Percentiles rank a stretch among this genome's conserved stretches.
Evolutionary conservation across 1,140 invertebrate genomes (phyloP).

Genomic region (Micrasema longulum): DNA sequence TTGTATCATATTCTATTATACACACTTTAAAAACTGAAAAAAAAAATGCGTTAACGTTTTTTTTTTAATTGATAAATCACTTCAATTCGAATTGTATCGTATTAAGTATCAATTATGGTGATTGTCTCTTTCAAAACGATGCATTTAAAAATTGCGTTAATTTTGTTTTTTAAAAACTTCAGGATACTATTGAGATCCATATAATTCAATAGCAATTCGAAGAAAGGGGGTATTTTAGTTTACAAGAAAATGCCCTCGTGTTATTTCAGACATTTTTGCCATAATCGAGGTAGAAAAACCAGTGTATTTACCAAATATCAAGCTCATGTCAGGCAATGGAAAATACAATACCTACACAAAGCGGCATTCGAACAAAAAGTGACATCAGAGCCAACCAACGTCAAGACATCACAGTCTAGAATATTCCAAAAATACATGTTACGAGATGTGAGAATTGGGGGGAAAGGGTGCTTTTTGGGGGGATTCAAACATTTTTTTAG

Average conservation of each 20-base stretch:
- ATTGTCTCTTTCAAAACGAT: too few relatives aligned
- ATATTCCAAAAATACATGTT: slow-evolving; percentile 42
- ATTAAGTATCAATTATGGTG: too few relatives aligned
- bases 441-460: slow-evolving; percentile 29
- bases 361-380: slow-evolving; percentile 37
- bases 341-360: slow-evolving; percentile 34
- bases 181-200: too few relatives aligned
- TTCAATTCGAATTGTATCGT: too few relatives aligned
- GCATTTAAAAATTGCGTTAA: too few relatives aligned
- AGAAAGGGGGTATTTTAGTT: neutral
- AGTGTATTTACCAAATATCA: slow-evolving; percentile 38
- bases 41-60: too few relatives aligned
- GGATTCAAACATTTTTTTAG: too few relatives aligned
- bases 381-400: slow-evolving; percentile 7
- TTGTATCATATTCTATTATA: too few relatives aligned
- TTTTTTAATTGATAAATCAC: too few relatives aligned
- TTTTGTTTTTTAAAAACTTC: too few relatives aligned
- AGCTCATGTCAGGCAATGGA: slow-evolving; percentile 20
- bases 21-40: too few relatives aligned
- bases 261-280: slow-evolving; percentile 25
- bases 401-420: slow-evolving; percentile 23
- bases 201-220: too few relatives aligned
- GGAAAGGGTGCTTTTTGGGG: neutral
- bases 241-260: neutral
- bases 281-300: slow-evolving; percentile 4